Evolutionary conservation across 2,888 invertebrate species (phyloP).

Genomic region (Troides helena): DNA sequence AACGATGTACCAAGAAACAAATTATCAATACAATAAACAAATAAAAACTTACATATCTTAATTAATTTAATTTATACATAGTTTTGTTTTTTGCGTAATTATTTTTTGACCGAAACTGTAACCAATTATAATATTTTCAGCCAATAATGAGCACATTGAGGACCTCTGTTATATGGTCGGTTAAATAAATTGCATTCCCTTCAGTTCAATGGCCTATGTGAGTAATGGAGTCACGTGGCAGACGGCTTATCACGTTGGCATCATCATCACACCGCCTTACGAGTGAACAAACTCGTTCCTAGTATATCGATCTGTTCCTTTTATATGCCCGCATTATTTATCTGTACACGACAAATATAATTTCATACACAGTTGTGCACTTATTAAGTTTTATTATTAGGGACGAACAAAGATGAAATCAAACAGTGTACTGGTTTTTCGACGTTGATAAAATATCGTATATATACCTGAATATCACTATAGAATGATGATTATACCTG

Average conservation of each 20-base stretch:
- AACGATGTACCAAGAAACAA: no score
- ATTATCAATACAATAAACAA: no score
- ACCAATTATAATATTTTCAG: no score
- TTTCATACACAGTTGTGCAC: neutral
- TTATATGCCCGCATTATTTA: neutral
- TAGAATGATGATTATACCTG: no score
- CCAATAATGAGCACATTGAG: no score
- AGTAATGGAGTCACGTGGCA: slow-evolving; percentile 1
- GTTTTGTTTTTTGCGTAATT: no score
- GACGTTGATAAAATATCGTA: neutral
- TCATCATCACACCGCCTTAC: neutral
- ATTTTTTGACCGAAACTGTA: no score
- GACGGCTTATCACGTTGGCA: neutral
- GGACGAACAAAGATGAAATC: neutral
- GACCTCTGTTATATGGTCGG: no score
- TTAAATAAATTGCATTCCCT: neutral
- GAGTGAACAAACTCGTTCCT: neutral
- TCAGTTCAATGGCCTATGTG: neutral
- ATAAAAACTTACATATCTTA: no score
- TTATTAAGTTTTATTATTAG: neutral
- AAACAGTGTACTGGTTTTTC: neutral
- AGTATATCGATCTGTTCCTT: neutral
- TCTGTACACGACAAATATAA: neutral
- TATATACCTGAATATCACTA: neutral
- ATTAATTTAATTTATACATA: no score